phyloP scores from a whole-genome alignment of 2,113 vertebrate species.

The Tupaia chinensis region DNA sequence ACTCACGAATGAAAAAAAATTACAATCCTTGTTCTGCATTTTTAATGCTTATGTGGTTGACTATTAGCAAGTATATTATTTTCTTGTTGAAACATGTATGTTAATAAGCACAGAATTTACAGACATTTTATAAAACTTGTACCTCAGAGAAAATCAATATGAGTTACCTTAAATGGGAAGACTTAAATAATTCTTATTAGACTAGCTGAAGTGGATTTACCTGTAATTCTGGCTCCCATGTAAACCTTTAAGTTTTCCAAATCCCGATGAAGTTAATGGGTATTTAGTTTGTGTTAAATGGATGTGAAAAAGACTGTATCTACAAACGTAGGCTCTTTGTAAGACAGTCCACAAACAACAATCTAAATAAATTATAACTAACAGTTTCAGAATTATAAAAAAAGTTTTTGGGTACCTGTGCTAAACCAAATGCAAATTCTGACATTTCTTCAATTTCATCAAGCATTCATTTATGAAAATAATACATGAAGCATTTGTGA shows the following conservation, averaged over 20 bases:
- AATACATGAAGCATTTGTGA: not conserved
- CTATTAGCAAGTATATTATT: not conserved
- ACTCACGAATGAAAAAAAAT: not conserved
- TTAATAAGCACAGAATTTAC: not conserved
- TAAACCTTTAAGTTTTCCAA: not conserved
- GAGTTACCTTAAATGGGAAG: constrained; percentile 26
- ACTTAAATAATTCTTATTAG: constrained; percentile 4
- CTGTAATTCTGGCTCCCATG: not conserved
- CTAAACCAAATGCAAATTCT: constrained; percentile 23
- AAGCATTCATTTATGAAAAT: constrained; percentile 36
- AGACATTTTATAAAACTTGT: constrained; percentile 22
- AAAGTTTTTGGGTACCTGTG: not conserved
- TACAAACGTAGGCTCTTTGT: not conserved
- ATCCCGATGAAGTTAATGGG: not conserved
- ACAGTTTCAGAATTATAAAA: not conserved
- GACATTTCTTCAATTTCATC: constrained; percentile 24
- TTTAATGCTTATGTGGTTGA: not conserved
- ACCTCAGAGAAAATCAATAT: not conserved
- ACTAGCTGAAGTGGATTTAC: not conserved
- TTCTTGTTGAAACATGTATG: not conserved
- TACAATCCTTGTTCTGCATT: not conserved
- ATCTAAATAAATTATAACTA: not conserved
- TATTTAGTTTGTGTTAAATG: not conserved
- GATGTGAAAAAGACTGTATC: not conserved
- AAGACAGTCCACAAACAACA: not conserved